phyloP scores from a whole-genome alignment of 1,140 invertebrate species.

The Megathymus violae region DNA sequence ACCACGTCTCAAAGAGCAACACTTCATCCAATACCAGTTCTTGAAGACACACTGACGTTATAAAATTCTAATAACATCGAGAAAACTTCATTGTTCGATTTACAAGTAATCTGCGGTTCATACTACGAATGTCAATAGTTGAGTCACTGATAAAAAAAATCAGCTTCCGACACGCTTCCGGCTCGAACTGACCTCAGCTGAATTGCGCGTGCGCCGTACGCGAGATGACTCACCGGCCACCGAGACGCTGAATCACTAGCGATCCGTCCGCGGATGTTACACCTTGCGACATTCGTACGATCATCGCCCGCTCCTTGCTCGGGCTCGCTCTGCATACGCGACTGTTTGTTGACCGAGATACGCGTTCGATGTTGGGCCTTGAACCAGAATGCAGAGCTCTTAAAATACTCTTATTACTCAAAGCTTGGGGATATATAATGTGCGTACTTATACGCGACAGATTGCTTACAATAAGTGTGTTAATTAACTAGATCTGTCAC shows the following conservation, averaged over 20 bases:
- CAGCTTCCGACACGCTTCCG: slow-evolving; percentile 48
- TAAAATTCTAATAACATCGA: too few species aligned
- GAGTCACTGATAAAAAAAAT: slow-evolving; percentile 49
- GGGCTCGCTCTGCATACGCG: not conserved
- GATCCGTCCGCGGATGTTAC: not conserved
- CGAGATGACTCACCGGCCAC: too few species aligned
- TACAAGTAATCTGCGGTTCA: slow-evolving; percentile 6
- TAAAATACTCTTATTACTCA: slow-evolving; percentile 6
- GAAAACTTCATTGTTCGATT: not conserved
- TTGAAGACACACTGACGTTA: too few species aligned
- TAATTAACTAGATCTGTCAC: too few species aligned
- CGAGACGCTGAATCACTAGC: slow-evolving; percentile 16
- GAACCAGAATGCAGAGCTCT: not conserved
- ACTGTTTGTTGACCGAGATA: not conserved
- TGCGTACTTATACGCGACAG: too few species aligned
- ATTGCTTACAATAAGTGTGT: too few species aligned
- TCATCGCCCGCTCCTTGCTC: not conserved
- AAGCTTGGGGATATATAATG: too few species aligned
- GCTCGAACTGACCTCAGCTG: slow-evolving; percentile 35
- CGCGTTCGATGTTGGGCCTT: not conserved
- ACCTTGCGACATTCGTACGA: slow-evolving; percentile 1
- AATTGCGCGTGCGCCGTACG: slow-evolving; percentile 35
- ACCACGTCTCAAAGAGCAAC: too few species aligned
- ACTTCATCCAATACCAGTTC: too few species aligned
- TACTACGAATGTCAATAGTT: slow-evolving; percentile 31